Evolutionary conservation across 30 jellyfish, hydroid and myxozoan genomes (phyloP).

Genomic region (Pelagia noctiluca): DNA sequence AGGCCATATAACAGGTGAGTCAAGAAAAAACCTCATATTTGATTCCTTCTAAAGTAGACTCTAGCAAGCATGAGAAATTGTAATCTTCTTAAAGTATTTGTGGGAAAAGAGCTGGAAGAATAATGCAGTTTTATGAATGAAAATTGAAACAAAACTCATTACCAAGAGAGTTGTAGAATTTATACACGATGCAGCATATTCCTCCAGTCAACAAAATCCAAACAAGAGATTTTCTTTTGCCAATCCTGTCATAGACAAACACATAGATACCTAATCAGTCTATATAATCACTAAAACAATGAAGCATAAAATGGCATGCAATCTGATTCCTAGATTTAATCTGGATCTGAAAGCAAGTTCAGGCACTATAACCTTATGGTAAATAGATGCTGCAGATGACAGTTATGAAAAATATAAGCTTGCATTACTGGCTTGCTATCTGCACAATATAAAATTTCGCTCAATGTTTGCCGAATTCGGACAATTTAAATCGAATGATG

Average conservation of each 20-base stretch:
- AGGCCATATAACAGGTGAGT: no score
- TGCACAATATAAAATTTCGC: no score
- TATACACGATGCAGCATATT: slow-evolving; percentile 23
- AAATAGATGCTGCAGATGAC: background rate
- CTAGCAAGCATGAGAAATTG: background rate
- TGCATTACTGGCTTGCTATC: background rate
- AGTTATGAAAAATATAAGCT: background rate
- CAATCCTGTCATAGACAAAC: slow-evolving; percentile 12
- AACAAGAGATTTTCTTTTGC: slow-evolving; percentile 45
- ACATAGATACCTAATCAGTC: background rate
- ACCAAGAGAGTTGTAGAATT: slow-evolving; percentile 29
- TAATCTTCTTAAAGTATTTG: background rate
- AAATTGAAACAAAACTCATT: background rate
- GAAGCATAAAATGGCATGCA: no score
- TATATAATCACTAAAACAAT: no score
- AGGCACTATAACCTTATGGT: background rate
- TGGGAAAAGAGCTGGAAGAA: no score
- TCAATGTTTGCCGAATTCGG: no score
- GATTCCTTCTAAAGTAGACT: background rate
- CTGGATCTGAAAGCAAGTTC: background rate
- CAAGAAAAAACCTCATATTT: background rate
- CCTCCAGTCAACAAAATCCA: slow-evolving; percentile 43
- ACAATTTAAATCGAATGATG: no score
- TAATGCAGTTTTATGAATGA: background rate
- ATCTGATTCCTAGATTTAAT: background rate